Evolutionary conservation across 2,113 vertebrate species (phyloP), one percentile per base, ranked within the genome.

Genomic region (Jaculus jaculus): DNA sequence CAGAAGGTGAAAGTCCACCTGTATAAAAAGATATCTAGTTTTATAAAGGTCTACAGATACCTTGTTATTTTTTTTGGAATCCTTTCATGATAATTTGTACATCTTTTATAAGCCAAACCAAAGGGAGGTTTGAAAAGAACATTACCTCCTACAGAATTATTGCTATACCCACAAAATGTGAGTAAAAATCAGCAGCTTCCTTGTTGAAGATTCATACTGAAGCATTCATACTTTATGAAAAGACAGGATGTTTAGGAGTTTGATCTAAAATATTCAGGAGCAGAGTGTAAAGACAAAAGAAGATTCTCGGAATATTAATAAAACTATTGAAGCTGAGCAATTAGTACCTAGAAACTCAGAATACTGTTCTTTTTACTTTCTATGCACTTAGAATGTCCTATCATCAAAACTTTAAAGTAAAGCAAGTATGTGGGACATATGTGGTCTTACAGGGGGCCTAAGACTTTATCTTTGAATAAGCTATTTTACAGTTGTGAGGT

Each of bases 191-290:
- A 4, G 30, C 15, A 2, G 3, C 5, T 32, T 87, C 60, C 69
- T 78, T 60, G 54, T 47, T 80, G 72, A 20, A 66, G 51, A 47
- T 60, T 3, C 32, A 72, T 34, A 30, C 37, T 65, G 39, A 89
- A 91, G 32, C 61, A 86, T 61, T 77, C 84, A 58, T 15, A 96
- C 24, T 68, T 86, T 54, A 86, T 12, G 6, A 75, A 92, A 94
- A 66, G 5, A 80, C 20, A 74, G n/a, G 20, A 26, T 74, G 32
- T 28, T 12, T 86, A 39, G 37, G 7, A 5, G 47, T 69, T 79
- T 87, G 30, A 37, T 89, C 91, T 71, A 89, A 87, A 79, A 79
- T 51, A 87, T 7, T 66, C 28, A 80, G 13, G 39, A 39, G 4
- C 16, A 82, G 30, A 90, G 54, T 54, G 54, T 7, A 54, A 54